A percentile compares a stretch with the other conserved stretches of the same genome.
phyloP scores from a whole-genome alignment of 2,797 vertebrate genomes.

The Platalea minor region DNA sequence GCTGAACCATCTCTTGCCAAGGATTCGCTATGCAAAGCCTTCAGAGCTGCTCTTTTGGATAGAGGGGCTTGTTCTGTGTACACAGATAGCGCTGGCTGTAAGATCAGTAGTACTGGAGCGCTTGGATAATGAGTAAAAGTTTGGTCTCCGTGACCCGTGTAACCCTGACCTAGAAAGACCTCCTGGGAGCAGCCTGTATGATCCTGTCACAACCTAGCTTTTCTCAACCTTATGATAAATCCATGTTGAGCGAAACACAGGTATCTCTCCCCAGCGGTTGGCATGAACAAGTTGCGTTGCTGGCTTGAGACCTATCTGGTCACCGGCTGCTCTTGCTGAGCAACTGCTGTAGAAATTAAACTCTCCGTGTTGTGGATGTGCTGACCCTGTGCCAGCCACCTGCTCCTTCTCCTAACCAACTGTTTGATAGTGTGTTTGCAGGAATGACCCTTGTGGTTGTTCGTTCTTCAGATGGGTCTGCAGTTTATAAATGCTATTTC shows the following conservation, averaged over 20 bases:
- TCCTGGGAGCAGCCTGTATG: background rate
- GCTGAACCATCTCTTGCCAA: background rate
- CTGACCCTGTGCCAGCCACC: background rate
- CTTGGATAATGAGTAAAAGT: background rate
- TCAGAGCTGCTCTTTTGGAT: background rate
- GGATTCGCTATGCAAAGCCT: background rate
- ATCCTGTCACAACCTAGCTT: background rate
- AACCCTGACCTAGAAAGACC: background rate
- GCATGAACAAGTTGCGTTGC: background rate
- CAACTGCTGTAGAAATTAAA: background rate
- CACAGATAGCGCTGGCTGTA: background rate
- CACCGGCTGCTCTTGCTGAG: background rate
- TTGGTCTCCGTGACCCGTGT: background rate
- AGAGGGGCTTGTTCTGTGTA: background rate
- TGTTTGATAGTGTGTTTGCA: background rate
- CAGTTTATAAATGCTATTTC: background rate
- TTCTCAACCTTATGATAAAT: background rate
- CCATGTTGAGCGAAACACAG: background rate
- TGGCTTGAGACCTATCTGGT: background rate
- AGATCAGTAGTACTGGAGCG: background rate
- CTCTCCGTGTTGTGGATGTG: background rate
- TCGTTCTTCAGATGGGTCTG: background rate
- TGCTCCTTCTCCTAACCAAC: background rate
- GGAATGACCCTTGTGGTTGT: background rate
- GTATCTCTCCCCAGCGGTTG: background rate